phyloP scores from a whole-genome alignment of 2,113 vertebrate species.

The Sakesphorus luctuosus region DNA sequence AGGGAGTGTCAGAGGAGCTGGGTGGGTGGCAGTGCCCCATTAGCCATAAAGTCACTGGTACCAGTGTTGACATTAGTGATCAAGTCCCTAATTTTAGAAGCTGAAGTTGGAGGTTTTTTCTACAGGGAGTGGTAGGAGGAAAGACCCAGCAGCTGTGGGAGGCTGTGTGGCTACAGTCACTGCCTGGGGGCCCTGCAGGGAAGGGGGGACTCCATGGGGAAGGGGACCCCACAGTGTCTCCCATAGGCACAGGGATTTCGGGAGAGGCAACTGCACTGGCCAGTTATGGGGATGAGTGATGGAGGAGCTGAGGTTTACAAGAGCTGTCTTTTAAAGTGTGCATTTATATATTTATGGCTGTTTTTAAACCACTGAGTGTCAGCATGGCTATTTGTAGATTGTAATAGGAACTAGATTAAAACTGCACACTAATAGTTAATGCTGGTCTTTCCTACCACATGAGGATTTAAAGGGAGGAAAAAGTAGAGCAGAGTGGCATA shows the following conservation, averaged over 20 bases:
- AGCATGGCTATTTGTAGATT: not conserved
- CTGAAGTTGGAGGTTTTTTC: not conserved
- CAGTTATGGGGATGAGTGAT: not conserved
- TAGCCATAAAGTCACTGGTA: not conserved
- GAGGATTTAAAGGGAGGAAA: not conserved
- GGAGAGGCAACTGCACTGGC: not conserved
- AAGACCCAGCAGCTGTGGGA: not conserved
- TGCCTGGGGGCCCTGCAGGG: not conserved
- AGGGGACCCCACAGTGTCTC: not conserved
- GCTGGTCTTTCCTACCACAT: not conserved
- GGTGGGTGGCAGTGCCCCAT: not conserved
- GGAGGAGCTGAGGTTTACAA: not conserved
- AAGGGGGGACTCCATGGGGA: not conserved
- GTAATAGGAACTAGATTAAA: not conserved
- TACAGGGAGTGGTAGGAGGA: accelerated
- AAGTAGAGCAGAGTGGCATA: not conserved
- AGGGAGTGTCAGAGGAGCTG: not conserved
- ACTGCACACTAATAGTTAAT: not conserved
- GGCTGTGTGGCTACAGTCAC: not conserved
- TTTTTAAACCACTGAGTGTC: not conserved
- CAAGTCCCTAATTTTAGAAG: not conserved
- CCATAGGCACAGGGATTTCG: accelerated
- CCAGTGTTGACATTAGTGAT: not conserved
- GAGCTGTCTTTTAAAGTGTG: not conserved
- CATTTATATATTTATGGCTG: accelerated